phyloP scores from a whole-genome alignment of 2,113 vertebrate species.

The Eclectus roratus region DNA sequence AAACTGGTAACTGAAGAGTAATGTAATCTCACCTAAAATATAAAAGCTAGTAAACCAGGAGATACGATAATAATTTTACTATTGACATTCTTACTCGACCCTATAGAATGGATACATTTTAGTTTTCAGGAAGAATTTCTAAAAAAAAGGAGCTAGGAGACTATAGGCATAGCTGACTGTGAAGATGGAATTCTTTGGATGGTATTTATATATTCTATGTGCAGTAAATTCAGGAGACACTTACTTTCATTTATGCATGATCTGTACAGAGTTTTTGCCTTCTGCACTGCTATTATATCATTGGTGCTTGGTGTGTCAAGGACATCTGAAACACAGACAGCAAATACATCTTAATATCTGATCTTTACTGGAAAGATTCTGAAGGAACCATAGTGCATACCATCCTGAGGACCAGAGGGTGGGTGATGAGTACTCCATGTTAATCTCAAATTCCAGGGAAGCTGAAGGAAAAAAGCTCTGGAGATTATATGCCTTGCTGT shows the following conservation, averaged over 20 bases:
- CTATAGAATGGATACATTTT: not conserved
- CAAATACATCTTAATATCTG: not conserved
- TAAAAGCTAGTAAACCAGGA: not conserved
- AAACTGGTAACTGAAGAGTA: not conserved
- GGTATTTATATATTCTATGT: not conserved
- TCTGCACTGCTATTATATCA: slow-evolving; percentile 81
- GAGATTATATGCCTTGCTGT: not conserved
- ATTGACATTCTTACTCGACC: not conserved
- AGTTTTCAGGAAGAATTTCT: not conserved
- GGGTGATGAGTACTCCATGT: rapidly evolving
- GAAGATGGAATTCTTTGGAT: not conserved
- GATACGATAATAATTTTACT: not conserved
- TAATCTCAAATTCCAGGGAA: not conserved
- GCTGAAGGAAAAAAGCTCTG: not conserved
- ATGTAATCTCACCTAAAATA: not conserved
- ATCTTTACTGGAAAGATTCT: not conserved
- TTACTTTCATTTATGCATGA: slow-evolving; percentile 95
- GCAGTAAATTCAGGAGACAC: slow-evolving; percentile 9
- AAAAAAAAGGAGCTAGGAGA: not conserved
- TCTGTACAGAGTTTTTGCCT: slow-evolving; percentile 91
- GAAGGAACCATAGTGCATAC: not conserved
- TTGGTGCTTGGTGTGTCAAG: slow-evolving; percentile 75
- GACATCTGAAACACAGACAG: slow-evolving; percentile 79
- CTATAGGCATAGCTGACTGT: not conserved
- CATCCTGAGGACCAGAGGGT: not conserved